Conservation (phyloP, 2,797 vertebrate genomes). For the Cirrhinus molitorella region DNA sequence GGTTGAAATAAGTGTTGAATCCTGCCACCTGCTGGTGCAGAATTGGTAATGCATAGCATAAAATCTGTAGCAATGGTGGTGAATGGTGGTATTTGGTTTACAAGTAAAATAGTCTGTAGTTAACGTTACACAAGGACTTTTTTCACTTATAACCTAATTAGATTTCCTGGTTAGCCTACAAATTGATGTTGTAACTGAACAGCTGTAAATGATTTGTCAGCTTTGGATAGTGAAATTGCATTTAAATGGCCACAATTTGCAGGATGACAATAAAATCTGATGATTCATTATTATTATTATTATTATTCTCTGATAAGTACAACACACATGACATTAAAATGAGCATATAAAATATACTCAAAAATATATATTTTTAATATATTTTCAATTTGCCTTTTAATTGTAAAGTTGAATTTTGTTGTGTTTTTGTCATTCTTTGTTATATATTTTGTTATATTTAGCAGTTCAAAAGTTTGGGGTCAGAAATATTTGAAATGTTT, state of each 20-base stretch:
- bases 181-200: background rate
- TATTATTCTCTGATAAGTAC: background rate
- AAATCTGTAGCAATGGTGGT: background rate
- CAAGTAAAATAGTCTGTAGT: background rate
- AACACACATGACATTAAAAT: background rate
- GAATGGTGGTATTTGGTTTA: background rate
- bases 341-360: background rate
- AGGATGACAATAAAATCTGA: background rate
- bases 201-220: background rate
- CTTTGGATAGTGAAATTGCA: background rate
- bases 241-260: background rate
- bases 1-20: background rate
- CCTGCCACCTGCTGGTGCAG: constrained; percentile 28
- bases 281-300: too few relatives aligned
- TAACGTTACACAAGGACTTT: background rate
- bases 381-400: background rate
- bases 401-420: background rate
- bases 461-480: too few relatives aligned
- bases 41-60: background rate
- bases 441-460: background rate
- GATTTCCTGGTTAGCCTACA: background rate
- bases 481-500: too few relatives aligned
- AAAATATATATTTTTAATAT: background rate
- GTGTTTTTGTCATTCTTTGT: background rate
- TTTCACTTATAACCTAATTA: background rate